Percentiles rank a stretch among this genome's conserved stretches.
Evolutionary conservation across 2,888 invertebrate species (phyloP).

Genomic region (Stenurella melanura): DNA sequence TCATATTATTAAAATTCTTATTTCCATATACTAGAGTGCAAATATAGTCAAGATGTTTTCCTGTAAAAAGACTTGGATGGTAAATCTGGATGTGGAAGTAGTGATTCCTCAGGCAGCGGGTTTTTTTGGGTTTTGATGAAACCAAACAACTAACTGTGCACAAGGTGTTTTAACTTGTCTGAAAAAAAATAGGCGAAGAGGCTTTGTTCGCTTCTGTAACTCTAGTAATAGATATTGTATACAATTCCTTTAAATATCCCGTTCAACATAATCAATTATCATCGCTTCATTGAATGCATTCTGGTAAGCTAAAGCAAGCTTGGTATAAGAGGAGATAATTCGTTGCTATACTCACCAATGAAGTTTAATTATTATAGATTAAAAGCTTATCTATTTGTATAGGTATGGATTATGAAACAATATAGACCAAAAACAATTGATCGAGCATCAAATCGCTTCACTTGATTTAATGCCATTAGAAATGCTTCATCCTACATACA

Average conservation of each 20-base stretch:
- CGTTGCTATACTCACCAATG: neutral
- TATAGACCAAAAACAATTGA: neutral
- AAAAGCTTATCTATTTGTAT: slow-evolving; percentile 7
- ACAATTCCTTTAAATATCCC: neutral
- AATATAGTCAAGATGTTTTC: too few relatives aligned
- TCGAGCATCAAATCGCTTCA: neutral
- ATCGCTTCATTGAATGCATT: neutral
- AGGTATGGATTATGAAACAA: slow-evolving; percentile 6
- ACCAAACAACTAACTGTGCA: too few relatives aligned
- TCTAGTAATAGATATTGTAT: neutral
- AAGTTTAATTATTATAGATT: slow-evolving; percentile 4
- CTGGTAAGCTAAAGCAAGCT: neutral
- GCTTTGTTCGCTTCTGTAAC: neutral
- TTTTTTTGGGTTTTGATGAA: too few relatives aligned
- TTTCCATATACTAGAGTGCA: too few relatives aligned
- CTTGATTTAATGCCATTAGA: neutral
- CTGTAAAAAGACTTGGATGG: too few relatives aligned
- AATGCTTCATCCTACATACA: neutral
- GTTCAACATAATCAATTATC: neutral
- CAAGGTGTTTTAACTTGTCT: neutral
- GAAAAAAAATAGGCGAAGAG: neutral
- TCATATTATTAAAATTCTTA: too few relatives aligned
- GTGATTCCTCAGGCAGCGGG: too few relatives aligned
- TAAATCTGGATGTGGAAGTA: too few relatives aligned
- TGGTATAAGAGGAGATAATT: neutral